Conservation (phyloP, 2,113 vertebrate genomes). For the Cyprinus carpio region DNA sequence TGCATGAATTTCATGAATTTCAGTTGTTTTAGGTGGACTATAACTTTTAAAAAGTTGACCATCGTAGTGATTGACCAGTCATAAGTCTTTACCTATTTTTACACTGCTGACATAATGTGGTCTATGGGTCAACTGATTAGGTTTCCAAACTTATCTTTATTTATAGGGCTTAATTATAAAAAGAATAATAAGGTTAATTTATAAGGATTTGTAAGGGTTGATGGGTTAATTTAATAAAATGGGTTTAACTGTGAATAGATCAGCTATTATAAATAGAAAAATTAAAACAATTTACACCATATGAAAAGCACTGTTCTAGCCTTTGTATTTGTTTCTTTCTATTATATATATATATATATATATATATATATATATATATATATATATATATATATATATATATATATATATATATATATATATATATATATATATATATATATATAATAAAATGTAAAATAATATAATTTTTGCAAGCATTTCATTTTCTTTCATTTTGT, state of each 20-base stretch:
- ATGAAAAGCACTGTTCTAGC: not conserved
- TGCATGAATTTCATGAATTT: not conserved
- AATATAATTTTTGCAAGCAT: not conserved
- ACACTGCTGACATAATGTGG: not conserved
- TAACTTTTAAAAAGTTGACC: not conserved
- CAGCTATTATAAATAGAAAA: not conserved
- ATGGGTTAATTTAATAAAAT: too few relatives aligned
- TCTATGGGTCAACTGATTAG: not conserved
- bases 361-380: too few relatives aligned
- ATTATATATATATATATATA: too few relatives aligned
- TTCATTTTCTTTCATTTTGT: not conserved
- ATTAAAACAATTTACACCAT: too few relatives aligned
- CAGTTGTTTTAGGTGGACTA: not conserved
- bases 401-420: too few relatives aligned
- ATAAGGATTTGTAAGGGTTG: too few relatives aligned
- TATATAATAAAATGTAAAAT: too few relatives aligned
- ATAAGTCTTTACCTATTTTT: not conserved
- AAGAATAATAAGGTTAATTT: too few relatives aligned
- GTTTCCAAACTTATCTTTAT: not conserved
- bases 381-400: too few relatives aligned
- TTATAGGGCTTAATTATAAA: too few relatives aligned
- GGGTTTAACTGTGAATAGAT: not conserved
- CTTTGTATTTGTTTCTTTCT: not conserved
- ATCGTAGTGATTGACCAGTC: not conserved
- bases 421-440: too few relatives aligned